phyloP scores from a whole-genome alignment of 1,140 invertebrate species.

The Rhyacophila brunnea region DNA sequence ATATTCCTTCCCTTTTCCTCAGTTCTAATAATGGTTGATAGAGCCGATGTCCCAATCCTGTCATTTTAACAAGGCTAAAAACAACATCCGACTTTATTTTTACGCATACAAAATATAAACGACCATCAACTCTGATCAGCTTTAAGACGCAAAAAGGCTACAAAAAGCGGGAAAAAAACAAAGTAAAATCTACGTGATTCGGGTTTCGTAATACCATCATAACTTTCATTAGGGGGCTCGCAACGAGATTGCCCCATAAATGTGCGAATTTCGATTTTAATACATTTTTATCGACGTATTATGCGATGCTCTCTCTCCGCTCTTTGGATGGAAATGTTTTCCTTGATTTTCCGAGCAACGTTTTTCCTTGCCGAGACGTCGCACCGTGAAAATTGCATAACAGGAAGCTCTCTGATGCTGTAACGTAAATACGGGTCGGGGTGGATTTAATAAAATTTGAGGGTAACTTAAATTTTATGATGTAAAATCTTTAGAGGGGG shows the following conservation, averaged over 20 bases:
- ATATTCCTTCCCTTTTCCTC: too few relatives aligned
- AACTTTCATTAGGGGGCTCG: conserved; percentile 1
- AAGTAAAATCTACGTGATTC: too few relatives aligned
- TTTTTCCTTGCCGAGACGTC: background rate
- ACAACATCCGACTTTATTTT: background rate
- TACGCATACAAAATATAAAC: too few relatives aligned
- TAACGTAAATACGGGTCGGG: background rate
- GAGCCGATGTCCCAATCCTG: too few relatives aligned
- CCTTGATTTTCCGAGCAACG: conserved; percentile 4
- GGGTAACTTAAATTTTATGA: background rate
- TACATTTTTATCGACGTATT: conserved; percentile 32
- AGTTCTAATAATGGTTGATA: too few relatives aligned
- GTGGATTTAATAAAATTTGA: background rate
- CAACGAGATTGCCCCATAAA: conserved; percentile 17
- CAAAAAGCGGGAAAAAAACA: too few relatives aligned
- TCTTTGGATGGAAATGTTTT: background rate
- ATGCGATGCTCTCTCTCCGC: conserved; percentile 14
- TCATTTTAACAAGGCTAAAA: too few relatives aligned
- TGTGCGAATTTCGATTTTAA: conserved; percentile 24
- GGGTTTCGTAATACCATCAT: background rate
- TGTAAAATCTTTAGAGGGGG: too few relatives aligned
- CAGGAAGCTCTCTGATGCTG: background rate
- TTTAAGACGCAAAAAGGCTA: too few relatives aligned
- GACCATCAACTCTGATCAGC: too few relatives aligned
- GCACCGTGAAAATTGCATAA: background rate